phyloP scores from a whole-genome alignment of 2,113 vertebrate species.

The Camelus dromedarius region DNA sequence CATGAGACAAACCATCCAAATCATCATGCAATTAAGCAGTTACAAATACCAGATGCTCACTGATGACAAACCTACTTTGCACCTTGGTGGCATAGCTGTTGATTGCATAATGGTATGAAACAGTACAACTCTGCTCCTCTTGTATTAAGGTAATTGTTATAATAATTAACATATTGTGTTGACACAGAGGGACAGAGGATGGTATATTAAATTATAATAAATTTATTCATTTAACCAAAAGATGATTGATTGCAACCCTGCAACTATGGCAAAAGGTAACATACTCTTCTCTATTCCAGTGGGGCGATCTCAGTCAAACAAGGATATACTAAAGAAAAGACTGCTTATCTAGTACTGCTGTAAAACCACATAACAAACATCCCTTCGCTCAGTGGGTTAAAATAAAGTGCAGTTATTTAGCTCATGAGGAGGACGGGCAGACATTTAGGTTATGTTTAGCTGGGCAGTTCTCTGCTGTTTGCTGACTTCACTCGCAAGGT shows the following conservation, averaged over 20 bases:
- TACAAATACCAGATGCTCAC: too few relatives aligned
- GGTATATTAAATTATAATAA: not conserved
- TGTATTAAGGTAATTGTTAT: not conserved
- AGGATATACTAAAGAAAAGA: too few relatives aligned
- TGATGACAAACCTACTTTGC: too few relatives aligned
- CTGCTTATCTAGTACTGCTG: fast-evolving
- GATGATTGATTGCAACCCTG: fast-evolving
- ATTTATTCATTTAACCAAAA: not conserved
- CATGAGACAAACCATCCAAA: too few relatives aligned
- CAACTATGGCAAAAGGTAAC: fast-evolving
- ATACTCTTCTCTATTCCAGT: fast-evolving
- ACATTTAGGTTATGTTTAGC: too few relatives aligned
- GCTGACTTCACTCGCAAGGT: fast-evolving
- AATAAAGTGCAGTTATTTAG: not conserved
- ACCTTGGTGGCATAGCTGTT: not conserved
- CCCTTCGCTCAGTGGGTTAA: not conserved
- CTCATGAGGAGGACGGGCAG: too few relatives aligned
- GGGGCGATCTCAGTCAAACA: not conserved
- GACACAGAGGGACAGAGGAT: not conserved
- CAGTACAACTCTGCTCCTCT: fast-evolving
- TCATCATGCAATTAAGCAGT: too few relatives aligned
- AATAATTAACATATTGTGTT: not conserved
- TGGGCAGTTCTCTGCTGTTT: not conserved
- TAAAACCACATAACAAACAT: not conserved
- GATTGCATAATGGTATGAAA: too few relatives aligned